Base-by-base conservation (phyloP, 1,140 invertebrate species). In the Drosophila kurseongensis region DNA sequence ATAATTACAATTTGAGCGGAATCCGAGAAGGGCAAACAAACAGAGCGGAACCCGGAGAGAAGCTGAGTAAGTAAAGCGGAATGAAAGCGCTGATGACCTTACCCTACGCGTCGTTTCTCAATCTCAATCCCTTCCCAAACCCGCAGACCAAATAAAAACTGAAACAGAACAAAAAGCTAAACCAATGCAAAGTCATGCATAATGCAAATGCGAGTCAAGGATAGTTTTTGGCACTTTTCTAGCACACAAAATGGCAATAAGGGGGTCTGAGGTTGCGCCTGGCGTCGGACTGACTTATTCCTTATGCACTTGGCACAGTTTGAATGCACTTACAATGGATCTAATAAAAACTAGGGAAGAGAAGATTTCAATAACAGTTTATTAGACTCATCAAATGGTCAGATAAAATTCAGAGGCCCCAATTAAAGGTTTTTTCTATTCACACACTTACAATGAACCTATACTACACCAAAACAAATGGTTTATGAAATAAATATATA, bases 141-240 rank as follows among this genome's bases (percentile, higher is more conserved):
- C 13, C 40, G 8, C 27, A 54, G 47, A 45, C 40, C 67, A 73
- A 54, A 60, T 41, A 38, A 50, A 63, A 74, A 63, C 23, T 44
- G 4, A 48, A 56, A 32, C 29, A 45, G 51, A 73, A 29, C 42
- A 59, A 40, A 45, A 62, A 58, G 12, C 38, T 38, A 76, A 62
- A 55, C 60, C 57, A 61, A 77, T 27, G 55, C 51, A 48, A 81
- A 85, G 55, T 78, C 69, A 81, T 85, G 82, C 78, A 85, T 86
- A 86, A 86, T 85, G 82, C 74, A 85, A 86, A 35, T 51, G 48
- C 48, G 50, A 52, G 78, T 78, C 82, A 75, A 86, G 82, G 65
- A 75, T 84, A 79, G 55, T 79, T 82, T 83, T 62, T 77, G 68
- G 48, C 55, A 77, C 51, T 52, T 51, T 41, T 27, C n/a, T 14